Conservation (phyloP, 1,140 invertebrate genomes). For the Bursaphelenchus mucronatus region DNA sequence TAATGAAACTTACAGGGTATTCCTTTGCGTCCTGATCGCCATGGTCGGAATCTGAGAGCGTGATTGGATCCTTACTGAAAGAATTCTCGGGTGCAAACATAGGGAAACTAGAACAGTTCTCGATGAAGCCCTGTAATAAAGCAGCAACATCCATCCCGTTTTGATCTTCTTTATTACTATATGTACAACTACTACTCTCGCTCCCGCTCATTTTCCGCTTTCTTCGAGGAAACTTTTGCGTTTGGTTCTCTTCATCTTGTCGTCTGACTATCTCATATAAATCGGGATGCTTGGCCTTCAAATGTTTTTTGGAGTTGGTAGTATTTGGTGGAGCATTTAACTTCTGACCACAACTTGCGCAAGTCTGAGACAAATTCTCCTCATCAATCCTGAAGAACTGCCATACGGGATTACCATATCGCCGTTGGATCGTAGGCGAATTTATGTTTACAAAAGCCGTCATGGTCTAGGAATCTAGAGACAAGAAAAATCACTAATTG, state of each 20-base stretch:
- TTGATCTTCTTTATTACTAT: too few species aligned
- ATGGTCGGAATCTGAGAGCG: too few species aligned
- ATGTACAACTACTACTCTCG: too few species aligned
- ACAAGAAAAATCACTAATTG: too few species aligned
- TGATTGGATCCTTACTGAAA: too few species aligned
- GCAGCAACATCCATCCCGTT: too few species aligned
- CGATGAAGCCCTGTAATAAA: too few species aligned
- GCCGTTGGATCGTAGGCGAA: conserved; percentile 8
- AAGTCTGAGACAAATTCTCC: conserved; percentile 8
- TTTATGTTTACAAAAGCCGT: background rate
- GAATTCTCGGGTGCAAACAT: too few species aligned
- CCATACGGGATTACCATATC: conserved; percentile 14
- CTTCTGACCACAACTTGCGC: conserved; percentile 11
- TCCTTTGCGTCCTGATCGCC: too few species aligned
- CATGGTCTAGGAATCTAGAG: too few species aligned
- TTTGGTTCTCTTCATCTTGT: background rate
- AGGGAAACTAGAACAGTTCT: too few species aligned
- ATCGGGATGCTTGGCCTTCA: conserved; percentile 17
- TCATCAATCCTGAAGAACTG: conserved; percentile 14
- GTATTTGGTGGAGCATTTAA: conserved; percentile 2
- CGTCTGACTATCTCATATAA: background rate
- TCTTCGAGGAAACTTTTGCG: conserved; percentile 19
- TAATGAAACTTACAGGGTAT: too few species aligned
- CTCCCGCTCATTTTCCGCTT: conserved; percentile 5
- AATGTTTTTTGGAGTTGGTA: conserved; percentile 6